phyloP scores from a whole-genome alignment of 2,888 invertebrate species.

The Leptothorax acervorum region DNA sequence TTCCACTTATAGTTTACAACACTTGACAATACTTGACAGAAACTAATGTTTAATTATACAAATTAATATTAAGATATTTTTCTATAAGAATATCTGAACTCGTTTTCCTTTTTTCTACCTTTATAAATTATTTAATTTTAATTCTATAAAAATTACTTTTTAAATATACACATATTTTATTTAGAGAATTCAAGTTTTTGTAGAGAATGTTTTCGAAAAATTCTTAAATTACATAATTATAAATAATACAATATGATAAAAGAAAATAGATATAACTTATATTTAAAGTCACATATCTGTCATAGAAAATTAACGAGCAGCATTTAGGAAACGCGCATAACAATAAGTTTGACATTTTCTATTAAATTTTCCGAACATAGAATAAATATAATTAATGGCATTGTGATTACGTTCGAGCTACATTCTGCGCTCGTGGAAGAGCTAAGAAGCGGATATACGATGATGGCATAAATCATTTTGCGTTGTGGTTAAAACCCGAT shows the following conservation, averaged over 20 bases:
- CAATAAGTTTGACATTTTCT: slow-evolving; percentile 3
- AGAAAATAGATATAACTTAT: neutral
- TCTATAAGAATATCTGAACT: neutral
- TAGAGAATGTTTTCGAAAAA: neutral
- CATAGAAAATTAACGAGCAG: neutral
- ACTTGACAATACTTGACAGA: neutral
- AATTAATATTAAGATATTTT: neutral
- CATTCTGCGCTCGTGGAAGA: neutral
- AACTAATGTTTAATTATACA: neutral
- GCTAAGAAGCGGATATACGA: neutral
- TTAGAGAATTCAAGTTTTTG: neutral
- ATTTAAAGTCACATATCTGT: neutral
- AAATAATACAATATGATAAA: neutral
- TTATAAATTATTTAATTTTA: neutral
- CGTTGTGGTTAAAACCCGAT: neutral
- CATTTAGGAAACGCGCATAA: neutral
- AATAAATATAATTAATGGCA: slow-evolving; percentile 12
- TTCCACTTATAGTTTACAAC: neutral
- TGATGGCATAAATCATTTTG: neutral
- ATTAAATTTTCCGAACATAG: neutral
- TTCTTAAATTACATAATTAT: neutral
- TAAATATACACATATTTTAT: neutral
- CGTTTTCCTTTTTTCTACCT: neutral
- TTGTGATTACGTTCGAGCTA: neutral
- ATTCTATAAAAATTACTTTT: neutral